A percentile compares a stretch with the other conserved stretches of the same genome.
These are phyloP conservation scores for Poeciliopsis turrubarensis DNA, from an alignment of 2,113 vertebrate species.

Conservation along the genomic window DNA sequence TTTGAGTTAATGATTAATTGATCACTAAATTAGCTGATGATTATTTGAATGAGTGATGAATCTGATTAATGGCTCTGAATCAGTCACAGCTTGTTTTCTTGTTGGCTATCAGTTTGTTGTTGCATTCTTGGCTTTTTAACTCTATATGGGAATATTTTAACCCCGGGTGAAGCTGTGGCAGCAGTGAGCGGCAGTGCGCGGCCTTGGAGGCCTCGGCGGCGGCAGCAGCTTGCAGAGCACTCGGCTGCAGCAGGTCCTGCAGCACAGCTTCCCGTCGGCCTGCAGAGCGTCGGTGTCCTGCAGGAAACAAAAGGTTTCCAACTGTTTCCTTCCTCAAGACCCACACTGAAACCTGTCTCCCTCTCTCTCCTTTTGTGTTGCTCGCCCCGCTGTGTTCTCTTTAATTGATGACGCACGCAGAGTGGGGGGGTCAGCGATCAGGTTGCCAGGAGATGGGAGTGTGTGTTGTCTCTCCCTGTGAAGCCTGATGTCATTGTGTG, in stretches of 20 bases:
- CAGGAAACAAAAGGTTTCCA: slow-evolving; percentile 57
- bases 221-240: not conserved
- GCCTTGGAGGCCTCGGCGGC: too few species aligned
- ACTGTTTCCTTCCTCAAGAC: slow-evolving; percentile 48
- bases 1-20: too few species aligned
- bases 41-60: too few species aligned
- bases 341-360: slow-evolving; percentile 10
- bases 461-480: slow-evolving; percentile 44
- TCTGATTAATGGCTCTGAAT: too few species aligned
- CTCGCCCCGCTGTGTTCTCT: slow-evolving; percentile 37
- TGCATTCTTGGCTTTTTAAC: too few species aligned
- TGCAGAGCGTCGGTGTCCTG: slow-evolving; percentile 27
- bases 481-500: slow-evolving; percentile 45
- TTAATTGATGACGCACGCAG: slow-evolving; percentile 62
- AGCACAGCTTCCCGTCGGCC: not conserved
- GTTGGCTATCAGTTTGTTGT: not conserved
- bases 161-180: not conserved
- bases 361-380: not conserved
- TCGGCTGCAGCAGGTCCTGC: not conserved
- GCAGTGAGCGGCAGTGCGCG: not conserved
- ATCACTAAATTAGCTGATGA: too few species aligned
- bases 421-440: slow-evolving; percentile 27
- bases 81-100: not conserved
- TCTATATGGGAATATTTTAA: too few species aligned
- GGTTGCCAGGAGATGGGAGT: slow-evolving; percentile 53